Evolutionary conservation across 2,888 invertebrate species (phyloP).

Genomic region (Frankliniella fusca): DNA sequence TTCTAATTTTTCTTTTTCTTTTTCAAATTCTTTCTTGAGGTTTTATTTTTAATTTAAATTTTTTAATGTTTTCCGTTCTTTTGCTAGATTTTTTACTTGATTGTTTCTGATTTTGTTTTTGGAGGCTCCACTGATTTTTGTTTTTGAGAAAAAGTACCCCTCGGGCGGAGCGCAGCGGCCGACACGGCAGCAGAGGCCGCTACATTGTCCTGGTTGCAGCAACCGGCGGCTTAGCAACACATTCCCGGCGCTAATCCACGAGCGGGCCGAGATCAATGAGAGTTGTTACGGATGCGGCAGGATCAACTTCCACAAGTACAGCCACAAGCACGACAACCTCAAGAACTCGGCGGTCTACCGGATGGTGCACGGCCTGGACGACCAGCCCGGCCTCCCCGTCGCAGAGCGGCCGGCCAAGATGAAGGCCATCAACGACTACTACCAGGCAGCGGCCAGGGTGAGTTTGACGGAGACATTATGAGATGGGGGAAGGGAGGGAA

Average conservation of each 20-base stretch:
- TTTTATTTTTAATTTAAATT: no score
- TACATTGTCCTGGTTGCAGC: not conserved
- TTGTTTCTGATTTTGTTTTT: no score
- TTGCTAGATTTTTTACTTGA: no score
- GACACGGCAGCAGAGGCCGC: not conserved
- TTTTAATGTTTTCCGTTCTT: no score
- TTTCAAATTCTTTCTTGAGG: no score
- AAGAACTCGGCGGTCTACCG: constrained; percentile 76
- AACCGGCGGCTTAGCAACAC: constrained; percentile 24
- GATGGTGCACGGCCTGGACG: constrained; percentile 71
- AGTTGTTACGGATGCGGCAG: constrained; percentile 49
- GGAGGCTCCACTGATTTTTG: no score
- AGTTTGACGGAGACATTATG: no score
- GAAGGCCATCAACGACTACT: constrained; percentile 61
- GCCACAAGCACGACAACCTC: constrained; percentile 73
- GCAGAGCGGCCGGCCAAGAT: constrained; percentile 60
- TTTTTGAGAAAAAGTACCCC: no score
- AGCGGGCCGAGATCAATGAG: constrained; percentile 21
- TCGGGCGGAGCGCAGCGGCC: no score
- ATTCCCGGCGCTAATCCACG: constrained; percentile 21
- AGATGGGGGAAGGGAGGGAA: no score
- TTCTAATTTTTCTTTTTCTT: no score
- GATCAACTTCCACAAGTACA: constrained; percentile 87
- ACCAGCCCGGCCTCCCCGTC: constrained; percentile 52
- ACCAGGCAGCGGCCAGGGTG: constrained; percentile 8